Conservation (phyloP, 2,797 vertebrate genomes). For the Emys orbicularis region DNA sequence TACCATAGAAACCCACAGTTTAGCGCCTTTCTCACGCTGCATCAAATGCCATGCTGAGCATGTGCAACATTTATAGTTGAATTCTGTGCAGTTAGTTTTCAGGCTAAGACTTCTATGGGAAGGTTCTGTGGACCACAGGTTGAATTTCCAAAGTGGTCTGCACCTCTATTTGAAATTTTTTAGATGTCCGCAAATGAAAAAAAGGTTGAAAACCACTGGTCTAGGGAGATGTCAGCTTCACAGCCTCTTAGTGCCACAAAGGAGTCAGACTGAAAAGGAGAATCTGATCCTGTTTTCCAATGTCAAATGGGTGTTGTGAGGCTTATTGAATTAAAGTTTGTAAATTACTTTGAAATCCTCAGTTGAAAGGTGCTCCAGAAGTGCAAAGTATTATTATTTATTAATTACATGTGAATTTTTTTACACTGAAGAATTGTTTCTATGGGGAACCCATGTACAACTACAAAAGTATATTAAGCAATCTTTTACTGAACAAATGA, state of each 20-base stretch:
- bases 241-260: neutral
- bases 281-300: neutral
- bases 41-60: neutral
- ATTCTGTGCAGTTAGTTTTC: neutral
- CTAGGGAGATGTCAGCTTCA: neutral
- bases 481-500: slow-evolving; percentile 50
- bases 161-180: neutral
- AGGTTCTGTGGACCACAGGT: neutral
- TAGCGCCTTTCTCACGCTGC: neutral
- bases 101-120: neutral
- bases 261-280: slow-evolving; percentile 21
- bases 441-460: slow-evolving; percentile 19
- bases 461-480: slow-evolving; percentile 45
- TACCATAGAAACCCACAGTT: neutral
- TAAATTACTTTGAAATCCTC: slow-evolving; percentile 69
- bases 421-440: slow-evolving; percentile 57
- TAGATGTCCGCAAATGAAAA: neutral
- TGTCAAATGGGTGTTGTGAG: slow-evolving; percentile 60
- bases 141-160: neutral
- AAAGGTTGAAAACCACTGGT: neutral
- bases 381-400: slow-evolving; percentile 49
- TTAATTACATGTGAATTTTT: slow-evolving; percentile 28
- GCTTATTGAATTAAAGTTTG: slow-evolving; percentile 68
- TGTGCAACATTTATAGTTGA: neutral
- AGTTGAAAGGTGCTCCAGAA: slow-evolving; percentile 59